These are phyloP conservation scores for Drosophila tristis DNA, from an alignment of 1,140 invertebrate species.

Conservation along the genomic window DNA sequence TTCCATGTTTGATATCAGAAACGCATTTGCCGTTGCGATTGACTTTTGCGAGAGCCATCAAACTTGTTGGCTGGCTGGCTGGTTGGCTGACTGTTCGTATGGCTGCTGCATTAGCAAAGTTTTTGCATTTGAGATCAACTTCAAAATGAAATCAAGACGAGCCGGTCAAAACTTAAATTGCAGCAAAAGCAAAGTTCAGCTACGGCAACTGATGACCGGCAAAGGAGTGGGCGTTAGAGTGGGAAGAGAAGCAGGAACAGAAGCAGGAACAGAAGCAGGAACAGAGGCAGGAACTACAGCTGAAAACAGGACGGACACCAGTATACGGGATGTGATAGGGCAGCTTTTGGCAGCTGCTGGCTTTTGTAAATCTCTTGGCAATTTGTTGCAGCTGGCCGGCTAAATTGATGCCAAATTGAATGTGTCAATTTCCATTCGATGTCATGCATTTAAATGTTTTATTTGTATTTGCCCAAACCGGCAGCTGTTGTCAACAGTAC, in stretches of 20 bases:
- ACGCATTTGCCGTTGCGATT: constrained; percentile 62
- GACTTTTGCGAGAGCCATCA: constrained; percentile 50
- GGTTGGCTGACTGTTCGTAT: neutral
- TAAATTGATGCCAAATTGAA: constrained; percentile 73
- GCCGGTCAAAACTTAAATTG: constrained; percentile 75
- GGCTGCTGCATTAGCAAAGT: constrained; percentile 59
- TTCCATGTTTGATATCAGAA: constrained; percentile 58
- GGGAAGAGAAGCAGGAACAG: neutral
- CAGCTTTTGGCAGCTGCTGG: constrained; percentile 39
- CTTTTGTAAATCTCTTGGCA: constrained; percentile 68
- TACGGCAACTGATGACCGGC: neutral
- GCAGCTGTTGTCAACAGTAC: constrained; percentile 50
- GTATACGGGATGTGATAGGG: neutral
- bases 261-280: neutral
- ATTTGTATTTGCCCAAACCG: constrained; percentile 58
- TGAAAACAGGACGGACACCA: neutral
- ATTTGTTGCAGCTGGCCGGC: constrained; percentile 65
- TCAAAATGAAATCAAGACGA: constrained; percentile 74
- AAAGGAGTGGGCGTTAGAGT: neutral
- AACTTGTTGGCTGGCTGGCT: constrained; percentile 17
- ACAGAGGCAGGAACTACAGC: neutral
- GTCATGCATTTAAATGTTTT: constrained; percentile 72
- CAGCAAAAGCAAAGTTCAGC: constrained; percentile 51
- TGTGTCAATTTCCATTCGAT: constrained; percentile 71
- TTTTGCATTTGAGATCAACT: constrained; percentile 72